These are phyloP conservation scores for Melinopterus prodromus DNA, from an alignment of 2,888 invertebrate species.

Conservation along the genomic window DNA sequence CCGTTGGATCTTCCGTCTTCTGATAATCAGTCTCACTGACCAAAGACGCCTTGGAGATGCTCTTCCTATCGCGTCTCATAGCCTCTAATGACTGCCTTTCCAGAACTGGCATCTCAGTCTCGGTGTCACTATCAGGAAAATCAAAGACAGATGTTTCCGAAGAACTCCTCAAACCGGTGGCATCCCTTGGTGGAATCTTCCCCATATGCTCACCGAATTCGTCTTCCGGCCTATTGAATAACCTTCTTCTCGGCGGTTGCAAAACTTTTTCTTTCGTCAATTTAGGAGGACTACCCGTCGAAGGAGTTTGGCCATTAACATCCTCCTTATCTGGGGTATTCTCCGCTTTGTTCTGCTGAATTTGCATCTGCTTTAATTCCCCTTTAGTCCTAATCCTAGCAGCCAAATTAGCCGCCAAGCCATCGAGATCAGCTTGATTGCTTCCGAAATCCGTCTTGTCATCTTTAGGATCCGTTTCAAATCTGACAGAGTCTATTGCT, in stretches of 20 bases:
- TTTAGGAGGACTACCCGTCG: slow-evolving; percentile 59
- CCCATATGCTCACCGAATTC: slow-evolving; percentile 50
- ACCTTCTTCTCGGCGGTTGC: slow-evolving; percentile 59
- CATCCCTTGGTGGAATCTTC: slow-evolving; percentile 58
- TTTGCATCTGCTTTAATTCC: slow-evolving; percentile 71
- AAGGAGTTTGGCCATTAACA: slow-evolving; percentile 36
- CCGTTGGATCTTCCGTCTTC: slow-evolving; percentile 50
- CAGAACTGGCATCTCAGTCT: slow-evolving; percentile 67
- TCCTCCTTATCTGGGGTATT: not conserved
- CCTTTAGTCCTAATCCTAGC: slow-evolving; percentile 87
- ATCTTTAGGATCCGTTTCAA: slow-evolving; percentile 59
- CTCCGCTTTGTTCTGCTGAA: not conserved
- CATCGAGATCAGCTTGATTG: slow-evolving; percentile 59
- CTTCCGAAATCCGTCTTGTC: slow-evolving; percentile 26
- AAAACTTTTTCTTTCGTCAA: slow-evolving; percentile 58
- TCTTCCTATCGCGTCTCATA: slow-evolving; percentile 66
- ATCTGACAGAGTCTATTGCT: slow-evolving; percentile 72
- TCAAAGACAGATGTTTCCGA: slow-evolving; percentile 73
- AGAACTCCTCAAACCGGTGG: slow-evolving; percentile 65
- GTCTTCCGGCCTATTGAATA: slow-evolving; percentile 71
- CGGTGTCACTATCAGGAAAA: slow-evolving; percentile 70
- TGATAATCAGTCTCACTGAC: slow-evolving; percentile 58
- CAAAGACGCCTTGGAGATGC: slow-evolving; percentile 69
- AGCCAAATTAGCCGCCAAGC: slow-evolving; percentile 69
- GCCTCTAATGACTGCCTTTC: slow-evolving; percentile 75